Evolutionary conservation across 1,140 invertebrate species (phyloP).

Genomic region (Araneus ventricosus): DNA sequence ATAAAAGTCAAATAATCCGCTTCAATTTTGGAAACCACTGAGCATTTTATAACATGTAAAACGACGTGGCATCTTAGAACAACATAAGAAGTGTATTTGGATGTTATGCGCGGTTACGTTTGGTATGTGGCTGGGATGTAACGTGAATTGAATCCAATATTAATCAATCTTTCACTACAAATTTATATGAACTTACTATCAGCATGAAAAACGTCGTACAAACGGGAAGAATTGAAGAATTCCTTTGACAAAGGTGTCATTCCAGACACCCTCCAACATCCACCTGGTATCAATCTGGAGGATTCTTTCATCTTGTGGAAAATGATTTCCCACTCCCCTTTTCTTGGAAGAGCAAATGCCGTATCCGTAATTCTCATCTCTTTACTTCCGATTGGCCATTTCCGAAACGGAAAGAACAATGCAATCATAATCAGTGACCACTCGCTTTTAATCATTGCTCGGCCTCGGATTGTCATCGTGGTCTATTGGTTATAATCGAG

Average conservation of each 20-base stretch:
- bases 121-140: no score
- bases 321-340: neutral
- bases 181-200: no score
- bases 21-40: no score
- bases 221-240: neutral
- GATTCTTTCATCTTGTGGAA: constrained; percentile 53
- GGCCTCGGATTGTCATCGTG: constrained; percentile 38
- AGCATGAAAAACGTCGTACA: neutral
- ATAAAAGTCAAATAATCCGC: no score
- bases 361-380: constrained; percentile 47
- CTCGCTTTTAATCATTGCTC: constrained; percentile 68
- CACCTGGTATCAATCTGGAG: neutral
- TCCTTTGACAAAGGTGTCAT: neutral
- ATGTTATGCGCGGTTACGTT: no score
- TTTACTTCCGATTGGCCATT: constrained; percentile 60
- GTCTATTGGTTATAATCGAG: constrained; percentile 55
- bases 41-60: no score
- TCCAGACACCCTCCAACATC: neutral
- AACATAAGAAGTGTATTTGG: no score
- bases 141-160: no score
- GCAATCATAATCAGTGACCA: constrained; percentile 64
- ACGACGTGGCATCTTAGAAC: no score
- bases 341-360: neutral
- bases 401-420: constrained; percentile 64
- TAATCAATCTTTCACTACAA: no score